Conservation (phyloP, 2,113 vertebrate species). For the Marcusenius ussheri region DNA sequence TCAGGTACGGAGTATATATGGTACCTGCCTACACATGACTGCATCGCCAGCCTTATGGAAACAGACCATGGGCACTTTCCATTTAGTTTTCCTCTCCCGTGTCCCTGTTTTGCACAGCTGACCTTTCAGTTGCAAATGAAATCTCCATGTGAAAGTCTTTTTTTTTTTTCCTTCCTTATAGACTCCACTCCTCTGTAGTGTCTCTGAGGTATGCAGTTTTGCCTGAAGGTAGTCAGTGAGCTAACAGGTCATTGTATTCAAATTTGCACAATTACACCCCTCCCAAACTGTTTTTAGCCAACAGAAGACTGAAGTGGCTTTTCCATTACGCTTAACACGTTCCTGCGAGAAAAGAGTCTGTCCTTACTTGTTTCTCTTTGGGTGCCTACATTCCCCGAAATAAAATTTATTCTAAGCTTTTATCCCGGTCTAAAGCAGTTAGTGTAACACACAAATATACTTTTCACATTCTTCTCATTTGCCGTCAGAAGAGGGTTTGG, state of each 20-base stretch:
- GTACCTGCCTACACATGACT: not conserved
- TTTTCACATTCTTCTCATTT: constrained; percentile 7
- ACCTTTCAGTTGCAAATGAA: not conserved
- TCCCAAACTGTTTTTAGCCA: not conserved
- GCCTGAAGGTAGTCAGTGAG: not conserved
- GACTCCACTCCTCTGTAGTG: not conserved
- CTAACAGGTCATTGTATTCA: not conserved
- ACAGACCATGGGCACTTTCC: not conserved
- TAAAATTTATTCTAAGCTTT: not conserved
- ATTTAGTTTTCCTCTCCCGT: not conserved
- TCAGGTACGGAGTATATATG: not conserved
- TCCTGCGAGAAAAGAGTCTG: not conserved
- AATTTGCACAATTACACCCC: not conserved
- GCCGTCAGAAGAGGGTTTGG: not conserved
- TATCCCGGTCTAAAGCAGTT: not conserved
- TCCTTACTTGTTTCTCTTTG: not conserved
- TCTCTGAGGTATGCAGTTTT: not conserved
- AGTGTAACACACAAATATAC: not conserved
- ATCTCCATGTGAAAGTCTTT: not conserved
- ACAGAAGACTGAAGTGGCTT: not conserved
- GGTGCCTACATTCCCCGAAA: not conserved
- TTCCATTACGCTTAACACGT: not conserved
- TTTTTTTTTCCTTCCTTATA: not conserved
- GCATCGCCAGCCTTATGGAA: not conserved
- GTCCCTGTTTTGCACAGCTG: not conserved